Conservation (phyloP, 1,140 invertebrate species). For the Drosophila nannoptera region DNA sequence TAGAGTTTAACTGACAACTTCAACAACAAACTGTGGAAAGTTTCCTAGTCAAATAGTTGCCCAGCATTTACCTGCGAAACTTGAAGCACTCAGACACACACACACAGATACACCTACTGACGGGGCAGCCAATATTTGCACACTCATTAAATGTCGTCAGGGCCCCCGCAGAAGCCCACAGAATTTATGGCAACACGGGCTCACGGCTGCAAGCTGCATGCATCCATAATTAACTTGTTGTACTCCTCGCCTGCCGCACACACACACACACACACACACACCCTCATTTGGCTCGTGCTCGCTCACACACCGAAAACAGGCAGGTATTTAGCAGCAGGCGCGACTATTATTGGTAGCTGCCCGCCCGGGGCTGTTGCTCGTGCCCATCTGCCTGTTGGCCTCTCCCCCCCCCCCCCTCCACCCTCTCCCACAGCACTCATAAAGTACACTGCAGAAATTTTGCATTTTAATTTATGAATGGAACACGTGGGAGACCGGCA, state of each 20-base stretch:
- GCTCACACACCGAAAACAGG: background rate
- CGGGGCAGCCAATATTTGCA: conserved; percentile 47
- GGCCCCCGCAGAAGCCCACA: conserved; percentile 48
- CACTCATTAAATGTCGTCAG: conserved; percentile 65
- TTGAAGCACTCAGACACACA: conserved; percentile 31
- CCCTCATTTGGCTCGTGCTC: background rate
- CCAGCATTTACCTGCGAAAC: conserved; percentile 46
- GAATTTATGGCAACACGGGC: conserved; percentile 53
- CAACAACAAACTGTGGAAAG: conserved; percentile 47
- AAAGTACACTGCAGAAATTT: conserved; percentile 10
- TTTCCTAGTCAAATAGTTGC: conserved; percentile 67
- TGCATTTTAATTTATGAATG: conserved; percentile 59
- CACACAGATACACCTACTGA: background rate
- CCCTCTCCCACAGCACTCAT: too few relatives aligned
- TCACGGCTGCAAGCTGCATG: conserved; percentile 49
- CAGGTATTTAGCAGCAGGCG: conserved; percentile 45
- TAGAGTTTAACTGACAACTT: conserved; percentile 50
- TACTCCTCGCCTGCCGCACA: conserved; percentile 41
- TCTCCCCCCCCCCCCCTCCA: background rate
- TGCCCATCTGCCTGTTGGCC: background rate
- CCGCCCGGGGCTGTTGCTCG: conserved; percentile 11
- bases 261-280: conserved; percentile 9
- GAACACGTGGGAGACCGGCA: conserved; percentile 18
- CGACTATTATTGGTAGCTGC: conserved; percentile 51
- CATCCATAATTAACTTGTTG: conserved; percentile 74